phyloP scores from a whole-genome alignment of 2,797 vertebrate genomes.

The Pampus argenteus region DNA sequence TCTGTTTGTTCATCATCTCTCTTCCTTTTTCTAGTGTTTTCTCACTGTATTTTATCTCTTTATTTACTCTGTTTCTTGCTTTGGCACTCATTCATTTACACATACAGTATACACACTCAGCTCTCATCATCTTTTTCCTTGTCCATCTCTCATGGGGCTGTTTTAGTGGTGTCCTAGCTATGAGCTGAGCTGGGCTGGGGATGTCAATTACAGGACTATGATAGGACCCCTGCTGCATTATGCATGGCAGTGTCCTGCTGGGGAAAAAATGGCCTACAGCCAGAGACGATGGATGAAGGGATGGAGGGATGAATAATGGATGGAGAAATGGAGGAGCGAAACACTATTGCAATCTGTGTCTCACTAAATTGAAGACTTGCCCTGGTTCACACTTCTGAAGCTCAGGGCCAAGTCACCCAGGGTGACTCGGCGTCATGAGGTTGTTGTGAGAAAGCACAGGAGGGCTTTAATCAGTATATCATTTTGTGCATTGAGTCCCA shows the following conservation, averaged over 20 bases:
- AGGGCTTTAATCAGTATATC: slow-evolving; percentile 62
- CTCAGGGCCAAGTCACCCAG: slow-evolving; percentile 66
- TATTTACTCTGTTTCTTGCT: slow-evolving; percentile 9
- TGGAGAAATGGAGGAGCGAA: slow-evolving; percentile 76
- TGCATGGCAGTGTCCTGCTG: slow-evolving; percentile 79
- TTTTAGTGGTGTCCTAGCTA: slow-evolving; percentile 74
- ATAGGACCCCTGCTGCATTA: slow-evolving; percentile 80
- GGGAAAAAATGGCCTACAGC: slow-evolving; percentile 81
- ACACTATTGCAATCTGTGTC: slow-evolving; percentile 78
- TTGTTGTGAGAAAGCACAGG: slow-evolving; percentile 58
- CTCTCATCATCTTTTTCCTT: slow-evolving; percentile 59
- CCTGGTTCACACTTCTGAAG: slow-evolving; percentile 69
- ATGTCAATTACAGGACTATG: slow-evolving; percentile 84
- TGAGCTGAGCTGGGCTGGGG: slow-evolving; percentile 70
- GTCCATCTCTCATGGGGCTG: slow-evolving; percentile 62
- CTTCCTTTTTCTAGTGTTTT: neutral
- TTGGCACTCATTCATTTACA: slow-evolving; percentile 48
- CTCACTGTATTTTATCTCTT: slow-evolving; percentile 11
- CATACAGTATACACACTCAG: slow-evolving; percentile 46
- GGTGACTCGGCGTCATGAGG: slow-evolving; percentile 53
- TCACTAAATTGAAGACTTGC: slow-evolving; percentile 80
- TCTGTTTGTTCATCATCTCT: slow-evolving; percentile 12
- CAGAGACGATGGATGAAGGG: slow-evolving; percentile 73
- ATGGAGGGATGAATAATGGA: slow-evolving; percentile 84
- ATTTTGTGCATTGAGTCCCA: slow-evolving; percentile 48